These are phyloP conservation scores for Xyliphius kryptos DNA, from an alignment of 2,113 vertebrate genomes.

Conservation along the genomic window DNA sequence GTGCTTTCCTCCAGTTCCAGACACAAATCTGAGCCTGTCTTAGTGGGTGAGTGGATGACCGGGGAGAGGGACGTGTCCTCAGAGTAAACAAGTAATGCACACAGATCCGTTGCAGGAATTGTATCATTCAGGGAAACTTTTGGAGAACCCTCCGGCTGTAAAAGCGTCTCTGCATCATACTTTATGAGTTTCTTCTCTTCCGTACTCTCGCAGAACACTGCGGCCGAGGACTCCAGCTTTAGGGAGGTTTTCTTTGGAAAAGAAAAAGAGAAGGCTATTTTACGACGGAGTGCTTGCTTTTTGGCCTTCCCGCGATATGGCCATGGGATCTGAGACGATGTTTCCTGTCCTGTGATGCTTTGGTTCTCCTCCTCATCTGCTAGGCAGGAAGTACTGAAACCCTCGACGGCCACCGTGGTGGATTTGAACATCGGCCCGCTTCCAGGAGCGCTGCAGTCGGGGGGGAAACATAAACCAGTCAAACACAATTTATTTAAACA, in stretches of 20 bases:
- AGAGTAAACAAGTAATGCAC: slow-evolving; percentile 43
- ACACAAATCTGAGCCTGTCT: background rate
- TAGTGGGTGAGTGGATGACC: slow-evolving; percentile 25
- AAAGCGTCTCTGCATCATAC: slow-evolving; percentile 51
- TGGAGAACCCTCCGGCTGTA: slow-evolving; percentile 66
- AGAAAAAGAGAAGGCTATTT: slow-evolving; percentile 78
- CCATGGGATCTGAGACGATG: slow-evolving; percentile 35
- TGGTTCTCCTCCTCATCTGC: slow-evolving; percentile 42
- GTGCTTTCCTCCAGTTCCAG: slow-evolving; percentile 26
- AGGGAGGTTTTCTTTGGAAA: slow-evolving; percentile 77
- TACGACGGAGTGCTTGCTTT: slow-evolving; percentile 62
- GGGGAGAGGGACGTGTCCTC: slow-evolving; percentile 33
- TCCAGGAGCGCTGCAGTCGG: slow-evolving; percentile 77
- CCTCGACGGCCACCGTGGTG: slow-evolving; percentile 76
- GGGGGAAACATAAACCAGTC: slow-evolving; percentile 22
- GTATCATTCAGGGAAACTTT: slow-evolving; percentile 10
- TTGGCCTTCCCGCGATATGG: slow-evolving; percentile 46
- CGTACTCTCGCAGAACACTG: slow-evolving; percentile 74
- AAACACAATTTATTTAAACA: background rate
- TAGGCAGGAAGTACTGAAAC: slow-evolving; percentile 47
- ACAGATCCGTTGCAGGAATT: slow-evolving; percentile 38
- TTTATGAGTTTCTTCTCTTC: slow-evolving; percentile 60
- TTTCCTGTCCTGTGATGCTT: slow-evolving; percentile 27
- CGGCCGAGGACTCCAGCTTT: slow-evolving; percentile 80
- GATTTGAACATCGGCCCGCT: slow-evolving; percentile 88